Conservation (phyloP, 92 coral and sea anemone genomes). For the Anthopleura xanthogrammica region DNA sequence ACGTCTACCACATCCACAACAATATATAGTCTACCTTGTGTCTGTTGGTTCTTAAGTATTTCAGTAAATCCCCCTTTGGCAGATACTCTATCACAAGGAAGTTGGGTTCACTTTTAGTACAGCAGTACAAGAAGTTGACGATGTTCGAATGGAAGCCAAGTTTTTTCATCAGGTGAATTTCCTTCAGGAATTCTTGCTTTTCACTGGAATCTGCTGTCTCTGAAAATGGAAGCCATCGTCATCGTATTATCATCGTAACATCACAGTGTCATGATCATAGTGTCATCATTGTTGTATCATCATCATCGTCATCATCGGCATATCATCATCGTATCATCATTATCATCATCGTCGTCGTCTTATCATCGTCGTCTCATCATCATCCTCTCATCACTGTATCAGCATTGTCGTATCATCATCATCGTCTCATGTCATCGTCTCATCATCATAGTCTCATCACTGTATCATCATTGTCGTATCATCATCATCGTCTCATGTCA, state of each 20-base stretch:
- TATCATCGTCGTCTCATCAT: no score
- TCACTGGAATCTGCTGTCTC: conserved; percentile 27
- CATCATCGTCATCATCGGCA: no score
- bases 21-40: conserved; percentile 24
- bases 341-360: no score
- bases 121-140: conserved; percentile 35
- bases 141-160: conserved; percentile 39
- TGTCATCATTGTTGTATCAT: no score
- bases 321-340: no score
- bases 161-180: conserved; percentile 40
- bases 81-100: conserved; percentile 39
- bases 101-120: conserved; percentile 25
- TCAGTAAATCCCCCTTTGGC: conserved; percentile 39
- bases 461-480: no score
- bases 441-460: no score
- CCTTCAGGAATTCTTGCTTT: conserved; percentile 29
- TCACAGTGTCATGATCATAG: background rate
- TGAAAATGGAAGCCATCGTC: background rate
- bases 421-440: no score
- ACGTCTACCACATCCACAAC: background rate
- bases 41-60: conserved; percentile 28
- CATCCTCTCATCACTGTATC: no score
- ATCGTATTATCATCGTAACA: background rate
- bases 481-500: background rate
- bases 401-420: no score